A percentile compares a stretch with the other conserved stretches of the same genome.
Conservation (phyloP, 64 coral and sea anemone species). For the Pocillopora verrucosa region DNA sequence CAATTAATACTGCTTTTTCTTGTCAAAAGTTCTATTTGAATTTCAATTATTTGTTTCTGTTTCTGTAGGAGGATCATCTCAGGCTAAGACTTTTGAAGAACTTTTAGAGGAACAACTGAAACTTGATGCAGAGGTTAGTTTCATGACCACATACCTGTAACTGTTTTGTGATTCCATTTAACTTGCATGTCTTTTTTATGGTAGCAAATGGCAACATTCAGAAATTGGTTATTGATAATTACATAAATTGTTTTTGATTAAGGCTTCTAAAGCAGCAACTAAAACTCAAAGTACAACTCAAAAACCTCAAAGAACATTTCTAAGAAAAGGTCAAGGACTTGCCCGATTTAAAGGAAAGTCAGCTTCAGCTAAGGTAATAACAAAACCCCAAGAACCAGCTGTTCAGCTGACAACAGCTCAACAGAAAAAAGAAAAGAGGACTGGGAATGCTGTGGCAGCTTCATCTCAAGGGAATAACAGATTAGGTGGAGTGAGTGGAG, state of each 20-base stretch:
- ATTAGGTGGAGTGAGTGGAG: neutral
- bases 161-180: neutral
- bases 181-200: neutral
- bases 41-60: neutral
- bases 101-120: constrained; percentile 75
- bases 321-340: constrained; percentile 85
- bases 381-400: neutral
- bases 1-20: too few relatives aligned
- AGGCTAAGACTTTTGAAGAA: constrained; percentile 68
- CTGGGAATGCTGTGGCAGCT: neutral
- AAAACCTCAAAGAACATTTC: constrained; percentile 69
- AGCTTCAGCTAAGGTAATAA: constrained; percentile 21
- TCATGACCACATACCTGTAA: too few relatives aligned
- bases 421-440: constrained; percentile 41
- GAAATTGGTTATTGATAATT: neutral
- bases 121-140: constrained; percentile 52
- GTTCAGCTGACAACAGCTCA: neutral
- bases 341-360: constrained; percentile 73
- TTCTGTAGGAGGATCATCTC: neutral
- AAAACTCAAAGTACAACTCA: neutral
- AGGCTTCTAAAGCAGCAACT: constrained; percentile 23
- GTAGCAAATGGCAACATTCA: neutral
- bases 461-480: neutral
- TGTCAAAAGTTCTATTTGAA: neutral
- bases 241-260: neutral